Base-by-base conservation (phyloP, 2,888 invertebrate genomes). In the Girardia tigrina region DNA sequence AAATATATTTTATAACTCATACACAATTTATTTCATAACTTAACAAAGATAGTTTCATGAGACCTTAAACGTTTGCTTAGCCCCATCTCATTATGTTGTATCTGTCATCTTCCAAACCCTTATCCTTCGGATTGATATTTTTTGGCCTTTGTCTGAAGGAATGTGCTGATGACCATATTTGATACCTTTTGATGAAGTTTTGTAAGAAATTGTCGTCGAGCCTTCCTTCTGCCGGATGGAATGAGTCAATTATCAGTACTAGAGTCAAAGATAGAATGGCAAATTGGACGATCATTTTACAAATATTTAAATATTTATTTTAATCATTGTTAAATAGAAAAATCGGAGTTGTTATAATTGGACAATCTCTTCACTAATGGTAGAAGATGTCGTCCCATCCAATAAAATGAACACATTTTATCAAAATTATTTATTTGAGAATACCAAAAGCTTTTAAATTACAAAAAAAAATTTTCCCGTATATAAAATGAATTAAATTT, bases 11-110 rank as follows among this genome's bases (percentile, higher is more conserved):
- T n/a, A n/a, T n/a, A n/a, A n/a, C n/a, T n/a, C n/a, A n/a, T n/a
- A n/a, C n/a, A n/a, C n/a, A n/a, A n/a, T n/a, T n/a, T n/a, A n/a
- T n/a, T n/a, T n/a, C n/a, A n/a, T n/a, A n/a, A n/a, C n/a, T n/a
- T n/a, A n/a, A n/a, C n/a, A n/a, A n/a, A n/a, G n/a, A n/a, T n/a
- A n/a, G n/a, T n/a, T n/a, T n/a, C n/a, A n/a, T n/a, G n/a, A n/a
- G n/a, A n/a, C n/a, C n/a, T n/a, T n/a, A n/a, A n/a, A n/a, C n/a
- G n/a, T n/a, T n/a, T n/a, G n/a, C n/a, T 16, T n/a, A 56, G n/a
- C 56, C 56, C 56, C 56, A 56, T 12, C 56, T 4, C 56, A 56
- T 56, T n/a, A 56, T 56, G n/a, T 56, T 56, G n/a, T 56, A 56
- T 2, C 56, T 4, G n/a, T 56, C 56, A 8, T 56, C 56, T 4